These are phyloP conservation scores for Smutsia gigantea DNA, from an alignment of 2,797 vertebrate species.

Conservation along the genomic window DNA sequence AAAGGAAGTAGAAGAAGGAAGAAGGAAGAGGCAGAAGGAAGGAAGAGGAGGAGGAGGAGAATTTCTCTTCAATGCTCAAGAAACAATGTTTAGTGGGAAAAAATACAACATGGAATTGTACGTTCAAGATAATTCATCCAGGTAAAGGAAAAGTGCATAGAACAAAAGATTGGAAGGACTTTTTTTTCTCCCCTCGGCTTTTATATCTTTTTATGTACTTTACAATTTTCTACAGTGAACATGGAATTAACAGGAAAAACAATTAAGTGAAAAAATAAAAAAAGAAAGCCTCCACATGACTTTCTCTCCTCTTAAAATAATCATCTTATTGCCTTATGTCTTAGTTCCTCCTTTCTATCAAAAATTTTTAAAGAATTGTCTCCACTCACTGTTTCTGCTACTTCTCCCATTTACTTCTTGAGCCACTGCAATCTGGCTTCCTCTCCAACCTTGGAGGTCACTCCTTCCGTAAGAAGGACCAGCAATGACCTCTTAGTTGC, in stretches of 20 bases:
- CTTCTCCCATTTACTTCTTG: not conserved
- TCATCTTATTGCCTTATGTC: not conserved
- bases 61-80: not conserved
- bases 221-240: slow-evolving; percentile 8
- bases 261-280: not conserved
- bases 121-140: not conserved
- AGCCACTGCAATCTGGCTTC: not conserved
- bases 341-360: not conserved
- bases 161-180: slow-evolving; percentile 3
- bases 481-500: not conserved
- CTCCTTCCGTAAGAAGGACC: not conserved
- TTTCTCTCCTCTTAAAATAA: not conserved
- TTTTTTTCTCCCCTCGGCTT: not conserved
- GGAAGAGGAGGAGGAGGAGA: not conserved
- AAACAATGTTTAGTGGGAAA: not conserved
- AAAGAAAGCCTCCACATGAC: not conserved
- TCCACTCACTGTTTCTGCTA: not conserved
- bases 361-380: not conserved
- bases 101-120: not conserved
- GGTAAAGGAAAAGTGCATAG: slow-evolving; percentile 24
- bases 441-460: not conserved
- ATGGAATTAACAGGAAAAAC: not conserved
- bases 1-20: not conserved
- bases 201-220: not conserved
- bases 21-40: not conserved